Evolutionary conservation across 1,140 invertebrate species (phyloP), one percentile per base, ranked within the genome.

Genomic region (Dermatophagoides farinae): DNA sequence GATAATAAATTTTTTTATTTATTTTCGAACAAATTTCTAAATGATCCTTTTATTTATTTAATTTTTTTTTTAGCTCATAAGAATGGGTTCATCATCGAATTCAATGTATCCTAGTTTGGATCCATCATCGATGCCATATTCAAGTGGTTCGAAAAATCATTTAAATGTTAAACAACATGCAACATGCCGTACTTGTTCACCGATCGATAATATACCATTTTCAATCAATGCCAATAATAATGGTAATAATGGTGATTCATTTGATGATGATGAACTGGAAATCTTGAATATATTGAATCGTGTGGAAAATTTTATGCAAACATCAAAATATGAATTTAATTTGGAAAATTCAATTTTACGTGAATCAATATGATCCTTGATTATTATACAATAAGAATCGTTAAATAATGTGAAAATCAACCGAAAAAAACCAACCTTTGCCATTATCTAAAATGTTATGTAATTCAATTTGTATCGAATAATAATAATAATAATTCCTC

Each of bases 191-290:
- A 55, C 12, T 25, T 14, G 10, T 23, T 55, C 53, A 14, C 53
- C 53, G n/a, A 55, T 55, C n/a, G 53, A 55, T 23, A 55, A 55
- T 40, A 5, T 55, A 16, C 53, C 53, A 39, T 55, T 55, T 55
- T n/a, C 23, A 11, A 14, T 55, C 5, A 38, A 14, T 20, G 5
- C 50, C 14, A 44, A 12, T 23, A 4, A 47, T 44, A 25, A 14
- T 25, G n/a, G n/a, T 41, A 23, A 23, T 11, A 23, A 14, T 12
- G 14, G 11, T 38, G 23, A 25, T 38, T 44, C 43, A 5, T 16
- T 12, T 12, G 20, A 18, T 23, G 53, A 55, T 23, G 53, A 55
- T 11, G 53, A 55, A 11, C 12, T 12, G 4, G 53, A 55, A n/a
- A n/a, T 55, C 10, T 12, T n/a, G 16, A 23, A 55, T 4, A 55